A percentile compares a stretch with the other conserved stretches of the same genome.
Conservation (phyloP, 2,888 invertebrate genomes). For the Halocaridina rubra region DNA sequence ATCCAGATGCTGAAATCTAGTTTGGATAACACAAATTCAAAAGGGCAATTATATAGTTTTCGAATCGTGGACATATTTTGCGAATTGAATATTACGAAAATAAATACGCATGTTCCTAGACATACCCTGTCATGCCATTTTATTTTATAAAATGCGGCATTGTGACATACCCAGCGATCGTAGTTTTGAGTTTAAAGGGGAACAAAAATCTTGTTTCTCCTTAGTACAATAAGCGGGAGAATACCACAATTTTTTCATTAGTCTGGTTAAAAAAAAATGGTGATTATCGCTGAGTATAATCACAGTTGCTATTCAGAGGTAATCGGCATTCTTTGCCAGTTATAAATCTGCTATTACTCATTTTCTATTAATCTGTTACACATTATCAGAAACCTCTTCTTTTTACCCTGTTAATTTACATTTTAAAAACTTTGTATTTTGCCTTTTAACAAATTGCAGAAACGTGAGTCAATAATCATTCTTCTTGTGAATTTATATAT, state of each 20-base stretch:
- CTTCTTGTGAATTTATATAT: too few species aligned
- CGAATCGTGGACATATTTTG: slow-evolving; percentile 1
- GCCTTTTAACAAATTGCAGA: neutral
- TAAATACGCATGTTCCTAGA: slow-evolving; percentile 24
- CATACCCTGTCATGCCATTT: slow-evolving; percentile 49
- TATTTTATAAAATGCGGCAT: neutral
- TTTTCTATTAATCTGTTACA: neutral
- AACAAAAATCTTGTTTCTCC: neutral
- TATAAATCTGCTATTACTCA: neutral
- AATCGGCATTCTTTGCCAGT: neutral
- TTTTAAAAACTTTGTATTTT: slow-evolving; percentile 6
- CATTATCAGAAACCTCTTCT: neutral
- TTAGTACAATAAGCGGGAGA: neutral
- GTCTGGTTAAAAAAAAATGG: too few species aligned
- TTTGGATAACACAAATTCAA: slow-evolving; percentile 9
- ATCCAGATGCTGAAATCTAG: too few species aligned
- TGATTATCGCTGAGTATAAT: neutral
- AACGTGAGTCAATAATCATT: neutral
- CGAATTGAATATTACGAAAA: neutral
- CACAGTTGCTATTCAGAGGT: slow-evolving; percentile 2
- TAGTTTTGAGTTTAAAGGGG: neutral
- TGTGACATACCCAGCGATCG: slow-evolving; percentile 2
- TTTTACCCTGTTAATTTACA: slow-evolving; percentile 21
- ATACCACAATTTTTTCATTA: too few species aligned
- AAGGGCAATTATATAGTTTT: slow-evolving; percentile 33